These are phyloP conservation scores for Criorhina ranunculi DNA, from an alignment of 2,888 invertebrate genomes.

Conservation along the genomic window DNA sequence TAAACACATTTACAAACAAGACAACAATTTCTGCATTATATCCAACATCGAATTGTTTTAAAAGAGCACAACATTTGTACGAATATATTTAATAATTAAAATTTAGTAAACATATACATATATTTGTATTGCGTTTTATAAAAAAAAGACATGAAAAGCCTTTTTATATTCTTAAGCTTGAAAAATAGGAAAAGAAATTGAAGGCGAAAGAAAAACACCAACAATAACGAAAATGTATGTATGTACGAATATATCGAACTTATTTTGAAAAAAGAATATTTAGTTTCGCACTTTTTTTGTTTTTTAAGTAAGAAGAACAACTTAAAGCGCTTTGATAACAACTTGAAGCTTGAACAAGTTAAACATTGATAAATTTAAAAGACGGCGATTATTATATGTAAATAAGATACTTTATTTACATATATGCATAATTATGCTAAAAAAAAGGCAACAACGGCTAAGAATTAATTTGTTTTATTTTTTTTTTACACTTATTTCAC, in stretches of 20 bases:
- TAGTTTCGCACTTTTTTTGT: not conserved
- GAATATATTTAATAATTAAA: slow-evolving; percentile 16
- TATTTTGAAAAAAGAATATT: not conserved
- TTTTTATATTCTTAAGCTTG: slow-evolving; percentile 29
- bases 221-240: slow-evolving; percentile 35
- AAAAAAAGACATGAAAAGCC: slow-evolving; percentile 39
- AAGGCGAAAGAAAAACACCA: slow-evolving; percentile 55
- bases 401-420: slow-evolving; percentile 7
- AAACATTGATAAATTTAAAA: slow-evolving; percentile 39
- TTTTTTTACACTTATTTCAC: slow-evolving; percentile 6
- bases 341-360: slow-evolving; percentile 33
- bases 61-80: slow-evolving; percentile 50
- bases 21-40: slow-evolving; percentile 55
- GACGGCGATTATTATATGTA: slow-evolving; percentile 21
- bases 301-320: slow-evolving; percentile 33
- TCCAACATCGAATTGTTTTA: slow-evolving; percentile 60
- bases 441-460: slow-evolving; percentile 26
- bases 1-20: slow-evolving; percentile 56
- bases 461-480: not conserved
- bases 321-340: slow-evolving; percentile 49
- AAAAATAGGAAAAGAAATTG: slow-evolving; percentile 28
- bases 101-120: slow-evolving; percentile 18
- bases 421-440: slow-evolving; percentile 31
- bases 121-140: slow-evolving; percentile 18
- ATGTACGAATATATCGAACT: not conserved